Evolutionary conservation across 2,113 vertebrate species (phyloP).

Genomic region (Gobius niger): DNA sequence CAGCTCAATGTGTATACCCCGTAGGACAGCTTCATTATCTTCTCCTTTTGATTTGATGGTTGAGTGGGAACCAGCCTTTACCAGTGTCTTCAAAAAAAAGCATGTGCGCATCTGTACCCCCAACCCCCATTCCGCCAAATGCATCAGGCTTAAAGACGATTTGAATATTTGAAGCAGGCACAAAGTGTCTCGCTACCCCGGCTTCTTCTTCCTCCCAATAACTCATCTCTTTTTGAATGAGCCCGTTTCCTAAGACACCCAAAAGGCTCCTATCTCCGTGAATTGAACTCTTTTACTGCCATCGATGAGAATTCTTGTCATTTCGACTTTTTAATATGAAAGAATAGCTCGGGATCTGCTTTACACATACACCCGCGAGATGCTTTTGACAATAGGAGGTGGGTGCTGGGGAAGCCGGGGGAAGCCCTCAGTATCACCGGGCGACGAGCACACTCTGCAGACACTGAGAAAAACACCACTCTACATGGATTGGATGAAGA

Average conservation of each 20-base stretch:
- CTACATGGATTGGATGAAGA: too few relatives aligned
- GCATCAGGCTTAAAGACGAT: constrained; percentile 27
- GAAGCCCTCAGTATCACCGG: too few relatives aligned
- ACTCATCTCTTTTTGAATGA: constrained; percentile 50
- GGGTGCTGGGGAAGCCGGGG: too few relatives aligned
- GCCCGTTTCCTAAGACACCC: constrained; percentile 44
- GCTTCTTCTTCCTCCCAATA: constrained; percentile 35
- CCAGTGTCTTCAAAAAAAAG: constrained; percentile 9
- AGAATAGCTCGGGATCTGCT: too few relatives aligned
- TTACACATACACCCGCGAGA: too few relatives aligned
- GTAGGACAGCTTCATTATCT: constrained; percentile 21
- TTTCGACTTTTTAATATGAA: too few relatives aligned
- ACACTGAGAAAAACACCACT: too few relatives aligned
- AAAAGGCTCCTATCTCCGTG: constrained; percentile 37
- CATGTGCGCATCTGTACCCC: neutral
- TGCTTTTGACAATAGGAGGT: too few relatives aligned
- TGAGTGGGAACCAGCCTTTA: constrained; percentile 29
- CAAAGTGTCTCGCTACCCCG: constrained; percentile 53
- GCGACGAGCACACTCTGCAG: too few relatives aligned
- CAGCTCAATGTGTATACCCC: neutral
- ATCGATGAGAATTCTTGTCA: too few relatives aligned
- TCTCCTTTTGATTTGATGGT: constrained; percentile 49
- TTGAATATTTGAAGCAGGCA: constrained; percentile 66
- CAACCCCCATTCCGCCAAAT: constrained; percentile 8
- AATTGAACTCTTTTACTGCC: neutral